Base-by-base conservation (phyloP, 2,888 invertebrate genomes). In the Acleris cristana region DNA sequence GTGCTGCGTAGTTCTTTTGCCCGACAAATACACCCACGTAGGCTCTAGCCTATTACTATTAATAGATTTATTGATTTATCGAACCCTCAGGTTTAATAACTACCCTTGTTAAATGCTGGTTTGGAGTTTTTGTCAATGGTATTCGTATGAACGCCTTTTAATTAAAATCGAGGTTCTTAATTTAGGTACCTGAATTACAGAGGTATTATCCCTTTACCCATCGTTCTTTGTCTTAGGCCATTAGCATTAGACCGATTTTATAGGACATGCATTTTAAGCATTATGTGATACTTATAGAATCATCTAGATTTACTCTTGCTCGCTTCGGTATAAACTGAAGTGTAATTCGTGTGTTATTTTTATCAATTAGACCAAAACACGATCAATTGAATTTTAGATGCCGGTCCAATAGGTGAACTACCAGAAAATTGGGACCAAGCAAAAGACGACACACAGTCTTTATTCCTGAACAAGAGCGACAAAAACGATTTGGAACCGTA, bases 371-470 rank as follows among this genome's bases (percentile, higher is more conserved):
- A 70, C 57, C 52, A 62, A 69, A 69, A 66, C 48, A 48, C 60
- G 64, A 61, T 70, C 56, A 64, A 72, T 70, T 69, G 69, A 71
- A 70, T 82, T 82, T 77, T 84, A 92, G 92, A 90, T 84, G 90
- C 87, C 74, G 88, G 88, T 74, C 81, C 89, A 72, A 87, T 90
- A 72, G 89, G 87, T 75, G 93, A 93, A 78, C 82, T 93, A 71
- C 92, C 93, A 69, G 92, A 93, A 79, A 92, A 92, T 80, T 93
- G 93, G 93, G 93, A 93, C 81, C 92, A 93, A 82, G 89, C 93
- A 62, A 93, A 93, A 85, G 93, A 93, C 72, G 92, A 93, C 79
- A 90, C 88, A 49, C 92, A 92, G 74, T 93, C 93, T 52, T 82
- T 93, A 72, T 93, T 93, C 81, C 84, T 92, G 78, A 93, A 93